phyloP scores from a whole-genome alignment of 2,888 invertebrate species.

The Shargacucullia verbasci region DNA sequence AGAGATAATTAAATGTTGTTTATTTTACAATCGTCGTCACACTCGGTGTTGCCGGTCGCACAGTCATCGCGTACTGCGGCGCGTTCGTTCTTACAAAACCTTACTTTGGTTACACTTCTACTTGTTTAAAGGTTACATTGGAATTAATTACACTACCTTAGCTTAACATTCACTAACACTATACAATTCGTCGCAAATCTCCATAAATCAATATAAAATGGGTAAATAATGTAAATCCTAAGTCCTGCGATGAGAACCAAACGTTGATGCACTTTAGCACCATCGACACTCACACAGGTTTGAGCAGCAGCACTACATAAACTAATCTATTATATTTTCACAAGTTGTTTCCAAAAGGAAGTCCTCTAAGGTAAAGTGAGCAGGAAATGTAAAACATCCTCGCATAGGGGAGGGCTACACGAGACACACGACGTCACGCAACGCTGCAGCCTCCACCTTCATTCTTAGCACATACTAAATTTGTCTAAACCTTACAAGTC shows the following conservation, averaged over 20 bases:
- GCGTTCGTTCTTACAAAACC: conserved; percentile 61
- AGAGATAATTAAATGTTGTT: conserved; percentile 82
- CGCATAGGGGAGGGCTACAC: background rate
- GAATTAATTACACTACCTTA: conserved; percentile 60
- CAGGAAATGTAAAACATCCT: conserved; percentile 55
- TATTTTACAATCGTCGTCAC: conserved; percentile 74
- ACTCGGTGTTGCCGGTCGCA: conserved; percentile 56
- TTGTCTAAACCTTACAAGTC: conserved; percentile 13
- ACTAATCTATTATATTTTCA: conserved; percentile 53
- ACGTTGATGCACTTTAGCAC: conserved; percentile 21
- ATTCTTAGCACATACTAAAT: conserved; percentile 3
- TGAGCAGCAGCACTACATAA: conserved; percentile 63
- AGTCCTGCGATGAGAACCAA: conserved; percentile 14
- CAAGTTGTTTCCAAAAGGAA: conserved; percentile 54
- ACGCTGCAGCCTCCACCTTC: conserved; percentile 1
- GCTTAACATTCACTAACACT: conserved; percentile 59
- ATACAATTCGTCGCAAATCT: conserved; percentile 49
- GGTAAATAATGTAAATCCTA: conserved; percentile 39
- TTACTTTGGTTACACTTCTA: conserved; percentile 66
- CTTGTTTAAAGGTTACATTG: conserved; percentile 60
- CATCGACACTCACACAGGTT: conserved; percentile 37
- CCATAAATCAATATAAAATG: conserved; percentile 45
- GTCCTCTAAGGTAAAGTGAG: conserved; percentile 71
- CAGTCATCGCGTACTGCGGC: conserved; percentile 51
- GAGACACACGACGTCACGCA: background rate